Base-by-base conservation (phyloP, 2,888 invertebrate genomes). In the Psylliodes chrysocephalus region DNA sequence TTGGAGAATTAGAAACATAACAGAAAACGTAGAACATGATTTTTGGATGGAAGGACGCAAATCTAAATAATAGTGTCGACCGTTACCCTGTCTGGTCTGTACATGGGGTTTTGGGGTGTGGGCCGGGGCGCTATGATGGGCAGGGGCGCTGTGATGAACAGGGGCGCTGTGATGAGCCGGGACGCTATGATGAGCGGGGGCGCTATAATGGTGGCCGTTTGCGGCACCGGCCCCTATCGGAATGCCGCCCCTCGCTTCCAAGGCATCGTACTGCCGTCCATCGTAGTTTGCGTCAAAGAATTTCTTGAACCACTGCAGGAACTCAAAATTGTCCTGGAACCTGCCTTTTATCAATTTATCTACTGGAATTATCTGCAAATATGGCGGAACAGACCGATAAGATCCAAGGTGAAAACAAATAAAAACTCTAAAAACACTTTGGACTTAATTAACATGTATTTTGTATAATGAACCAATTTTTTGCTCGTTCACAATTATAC, bases 281-380 rank as follows among this genome's bases (percentile, higher is more conserved):
- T 97, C 96, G 85, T 98, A 99, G 87, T 99, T 99, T 75, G 98
- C 98, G 86, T 99, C 99, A 85, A 98, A 99, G 87, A 99, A 98
- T 85, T 98, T 98, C 90, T 99, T 99, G 88, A 99, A 99, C 99
- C 99, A 99, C 88, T 99, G 99, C 78, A 99, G 92, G 87, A 99
- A 99, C 87, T 99, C 99, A 89, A 99, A 99, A 88, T 99, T 99
- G 87, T 99, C 99, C 90, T 99, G 99, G 86, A 99, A 99, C 81
- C 97, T 91, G 81, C 96, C 98, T 86, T 98, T 98, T 83, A 98
- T 96, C 86, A 99, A 90, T 86, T 93, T 95, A 86, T 99, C 98
- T 85, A 99, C 97, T 73, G 98, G 96, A 85, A 99, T 96, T 82
- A 98, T 95, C 98, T 98, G 89, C 75, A 87, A 82, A 49, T 28